Percentiles rank a stretch among this genome's conserved stretches.
Evolutionary conservation across 2,797 vertebrate species (phyloP).

Genomic region (Hippocampus kuda): DNA sequence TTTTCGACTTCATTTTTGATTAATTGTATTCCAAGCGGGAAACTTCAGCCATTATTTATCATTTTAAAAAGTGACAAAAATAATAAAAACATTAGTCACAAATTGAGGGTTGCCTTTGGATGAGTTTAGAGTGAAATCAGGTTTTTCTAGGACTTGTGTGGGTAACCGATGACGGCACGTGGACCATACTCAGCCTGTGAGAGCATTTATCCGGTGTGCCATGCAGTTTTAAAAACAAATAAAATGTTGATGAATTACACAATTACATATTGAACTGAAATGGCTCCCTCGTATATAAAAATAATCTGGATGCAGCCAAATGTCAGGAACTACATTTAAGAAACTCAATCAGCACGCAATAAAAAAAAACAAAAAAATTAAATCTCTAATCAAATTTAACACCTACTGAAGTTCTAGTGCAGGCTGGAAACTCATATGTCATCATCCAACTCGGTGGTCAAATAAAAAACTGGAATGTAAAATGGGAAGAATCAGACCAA

Average conservation of each 20-base stretch:
- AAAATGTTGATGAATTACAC: background rate
- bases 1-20: background rate
- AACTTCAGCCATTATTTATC: background rate
- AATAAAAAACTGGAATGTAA: background rate
- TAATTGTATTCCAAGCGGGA: background rate
- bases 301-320: background rate
- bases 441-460: too few relatives aligned
- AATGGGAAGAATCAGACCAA: background rate
- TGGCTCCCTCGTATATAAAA: background rate
- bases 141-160: background rate
- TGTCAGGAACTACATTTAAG: background rate
- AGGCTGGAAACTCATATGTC: too few relatives aligned
- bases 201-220: background rate
- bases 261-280: background rate
- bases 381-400: too few relatives aligned
- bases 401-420: too few relatives aligned
- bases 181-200: background rate
- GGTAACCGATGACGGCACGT: background rate
- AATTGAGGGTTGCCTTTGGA: background rate
- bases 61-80: background rate
- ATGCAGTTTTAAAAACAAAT: conserved; percentile 1
- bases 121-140: background rate
- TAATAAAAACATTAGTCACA: background rate
- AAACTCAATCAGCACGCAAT: background rate
- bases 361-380: too few relatives aligned